Evolutionary conservation across 2,888 invertebrate species (phyloP).

Genomic region (Endomychus coccineus): DNA sequence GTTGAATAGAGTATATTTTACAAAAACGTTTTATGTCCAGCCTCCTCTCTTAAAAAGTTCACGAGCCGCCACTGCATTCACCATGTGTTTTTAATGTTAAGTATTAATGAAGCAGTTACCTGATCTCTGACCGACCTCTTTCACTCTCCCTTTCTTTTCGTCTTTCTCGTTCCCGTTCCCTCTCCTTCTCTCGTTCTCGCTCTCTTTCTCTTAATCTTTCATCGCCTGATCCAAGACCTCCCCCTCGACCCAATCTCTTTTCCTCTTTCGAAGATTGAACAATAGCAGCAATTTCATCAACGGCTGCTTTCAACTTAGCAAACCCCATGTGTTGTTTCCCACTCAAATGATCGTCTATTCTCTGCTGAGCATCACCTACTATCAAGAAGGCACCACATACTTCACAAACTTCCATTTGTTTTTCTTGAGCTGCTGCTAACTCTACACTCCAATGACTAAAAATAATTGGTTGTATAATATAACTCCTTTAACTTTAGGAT

Average conservation of each 20-base stretch:
- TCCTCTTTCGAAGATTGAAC: slow-evolving; percentile 55
- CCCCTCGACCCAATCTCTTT: slow-evolving; percentile 27
- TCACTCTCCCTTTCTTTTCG: slow-evolving; percentile 14
- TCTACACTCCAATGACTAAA: slow-evolving; percentile 64
- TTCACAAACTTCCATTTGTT: slow-evolving; percentile 98
- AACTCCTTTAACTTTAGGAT: too few species aligned
- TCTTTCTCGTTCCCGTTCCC: slow-evolving; percentile 25
- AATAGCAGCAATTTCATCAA: slow-evolving; percentile 57
- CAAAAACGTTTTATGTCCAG: too few species aligned
- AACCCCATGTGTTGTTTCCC: slow-evolving; percentile 97
- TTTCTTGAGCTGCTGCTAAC: slow-evolving; percentile 82
- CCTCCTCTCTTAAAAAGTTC: too few species aligned
- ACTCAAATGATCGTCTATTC: slow-evolving; percentile 95
- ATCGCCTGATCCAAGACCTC: slow-evolving; percentile 29
- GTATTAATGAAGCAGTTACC: slow-evolving; percentile 20
- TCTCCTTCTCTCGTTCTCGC: slow-evolving; percentile 24
- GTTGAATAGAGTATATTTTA: too few species aligned
- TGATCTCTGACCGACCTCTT: slow-evolving; percentile 30
- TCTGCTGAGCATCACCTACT: slow-evolving; percentile 95
- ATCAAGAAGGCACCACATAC: slow-evolving; percentile 99
- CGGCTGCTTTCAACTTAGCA: slow-evolving; percentile 61
- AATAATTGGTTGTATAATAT: too few species aligned
- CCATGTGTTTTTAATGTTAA: too few species aligned
- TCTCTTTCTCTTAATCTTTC: slow-evolving; percentile 25
- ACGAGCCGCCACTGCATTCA: too few species aligned